Conservation (phyloP, 1,140 invertebrate genomes). For the Drosophila busckii region DNA sequence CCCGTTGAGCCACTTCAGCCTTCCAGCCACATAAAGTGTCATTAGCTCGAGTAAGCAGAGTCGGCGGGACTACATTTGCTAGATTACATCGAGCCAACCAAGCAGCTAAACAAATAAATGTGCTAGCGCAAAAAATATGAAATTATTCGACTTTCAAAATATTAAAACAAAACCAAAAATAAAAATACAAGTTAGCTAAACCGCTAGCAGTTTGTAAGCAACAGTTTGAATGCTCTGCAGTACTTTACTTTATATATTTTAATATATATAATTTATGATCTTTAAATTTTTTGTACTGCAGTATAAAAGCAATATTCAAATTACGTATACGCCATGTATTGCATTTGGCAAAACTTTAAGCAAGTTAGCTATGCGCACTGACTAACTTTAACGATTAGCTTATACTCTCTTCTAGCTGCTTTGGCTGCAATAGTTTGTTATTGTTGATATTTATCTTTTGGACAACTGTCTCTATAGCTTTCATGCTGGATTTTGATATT, state of each 20-base stretch:
- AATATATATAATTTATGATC: neutral
- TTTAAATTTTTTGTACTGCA: neutral
- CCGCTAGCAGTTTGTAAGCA: too few relatives aligned
- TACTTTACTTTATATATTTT: neutral
- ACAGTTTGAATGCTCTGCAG: too few relatives aligned
- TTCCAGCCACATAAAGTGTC: slow-evolving; percentile 74
- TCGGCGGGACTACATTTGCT: slow-evolving; percentile 41
- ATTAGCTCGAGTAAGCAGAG: slow-evolving; percentile 64
- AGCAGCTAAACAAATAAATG: slow-evolving; percentile 57
- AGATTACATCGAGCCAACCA: slow-evolving; percentile 50
- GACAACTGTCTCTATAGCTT: slow-evolving; percentile 35
- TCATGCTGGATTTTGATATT: slow-evolving; percentile 71
- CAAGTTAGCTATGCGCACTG: slow-evolving; percentile 58
- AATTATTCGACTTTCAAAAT: slow-evolving; percentile 56
- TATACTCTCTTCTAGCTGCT: neutral
- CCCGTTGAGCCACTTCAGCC: slow-evolving; percentile 33
- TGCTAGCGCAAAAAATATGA: slow-evolving; percentile 70
- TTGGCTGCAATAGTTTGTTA: slow-evolving; percentile 6
- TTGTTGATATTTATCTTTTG: slow-evolving; percentile 53
- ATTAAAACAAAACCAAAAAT: neutral
- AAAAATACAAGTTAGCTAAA: neutral
- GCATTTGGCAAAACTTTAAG: slow-evolving; percentile 38
- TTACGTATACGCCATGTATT: too few relatives aligned
- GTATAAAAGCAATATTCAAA: too few relatives aligned
- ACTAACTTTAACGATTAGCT: slow-evolving; percentile 52